Evolutionary conservation across 2,797 vertebrate species (phyloP), one percentile per base, ranked within the genome.

Genomic region (Galago senegalensis): DNA sequence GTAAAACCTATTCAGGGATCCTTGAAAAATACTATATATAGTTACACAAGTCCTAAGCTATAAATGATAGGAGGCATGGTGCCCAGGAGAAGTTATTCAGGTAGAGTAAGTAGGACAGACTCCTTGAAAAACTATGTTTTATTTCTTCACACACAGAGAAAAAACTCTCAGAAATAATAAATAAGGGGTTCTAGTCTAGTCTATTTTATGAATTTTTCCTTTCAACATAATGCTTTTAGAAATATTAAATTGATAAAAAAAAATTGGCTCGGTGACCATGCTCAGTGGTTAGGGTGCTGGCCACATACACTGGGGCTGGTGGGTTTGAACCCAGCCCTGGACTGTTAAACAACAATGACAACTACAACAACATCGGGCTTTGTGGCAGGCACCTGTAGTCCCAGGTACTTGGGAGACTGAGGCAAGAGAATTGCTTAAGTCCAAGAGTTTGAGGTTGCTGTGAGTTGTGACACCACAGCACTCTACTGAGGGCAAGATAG

Each of bases 11-110:
- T 43, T 37, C 72, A 80, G 20, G 12, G 72, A 87, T 67, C 25
- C 89, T 83, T 93, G 81, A 92, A 92, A 95, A 86, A 40, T 34
- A 69, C 34, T 81, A 40, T 40, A 29, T 46, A 23, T 53, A 79
- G 6, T 37, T 69, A 69, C 34, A 5, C 7, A 87, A 92, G 34
- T 70, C 21, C 8, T 49, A 81, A 63, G 16, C 23, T 29, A 43
- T 25, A 40, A 87, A 49, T 70, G 60, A 31, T 65, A 90, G 37
- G 61, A 81, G 25, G 8, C 9, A 25, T 21, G 14, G 16, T 31
- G 7, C 37, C 65, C 75, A 73, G 34, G 40, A 91, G 60, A 92
- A 87, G 61, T 34, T 80, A 60, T 65, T 86, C 31, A 20, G 10
- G 12, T 63, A 56, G 8, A 76, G 12, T n/a, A 65, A 90, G 67